Evolutionary conservation across 2,888 invertebrate genomes (phyloP), one percentile per base, ranked within the genome.

Genomic region (Sipha maydis): DNA sequence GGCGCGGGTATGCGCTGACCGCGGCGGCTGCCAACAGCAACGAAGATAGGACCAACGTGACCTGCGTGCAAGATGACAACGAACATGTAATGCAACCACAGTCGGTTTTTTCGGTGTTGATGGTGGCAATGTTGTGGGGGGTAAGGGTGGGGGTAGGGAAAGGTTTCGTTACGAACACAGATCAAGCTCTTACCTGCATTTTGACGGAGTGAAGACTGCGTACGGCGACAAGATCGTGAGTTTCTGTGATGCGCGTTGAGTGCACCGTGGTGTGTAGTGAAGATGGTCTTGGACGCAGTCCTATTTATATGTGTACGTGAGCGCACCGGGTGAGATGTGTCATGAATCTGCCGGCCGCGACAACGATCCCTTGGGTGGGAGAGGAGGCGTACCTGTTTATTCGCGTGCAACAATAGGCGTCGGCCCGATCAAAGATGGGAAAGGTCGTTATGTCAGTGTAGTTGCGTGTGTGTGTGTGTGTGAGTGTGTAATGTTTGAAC

Each of bases 1-100:
- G 90, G 38, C 91, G 90, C 28, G 90, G 90, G 38, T 91, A 91
- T 21, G 91, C 91, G 31, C 91, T 91, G 34, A 91, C 56, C 69
- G 90, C 89, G 38, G 91, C 91, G 34, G 90, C 89, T 48, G 91
- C 92, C 71, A 92, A 61, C 31, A 88, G 19, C 48, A 88, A 67
- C 61, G 75, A 75, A 9, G 88, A 88, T 8, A 88, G 9, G 31
- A 82, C 80, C 0, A 88, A 41, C 5, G 88, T 67, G 19, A 88
- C 80, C 88, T 88, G 80, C 19, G 17, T 8, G 3, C 14, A 2
- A 48, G 48, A 48, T 3, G 14, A 48, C 48, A 11, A 14, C 14
- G 11, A 48, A 48, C 14, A 41, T 41, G 11, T 41, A 41, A 1
- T 11, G 41, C 41, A 8, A 41, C 41, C 41, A 41, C 41, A 8